phyloP scores from a whole-genome alignment of 2,113 vertebrate genomes.

The Etheostoma cragini region DNA sequence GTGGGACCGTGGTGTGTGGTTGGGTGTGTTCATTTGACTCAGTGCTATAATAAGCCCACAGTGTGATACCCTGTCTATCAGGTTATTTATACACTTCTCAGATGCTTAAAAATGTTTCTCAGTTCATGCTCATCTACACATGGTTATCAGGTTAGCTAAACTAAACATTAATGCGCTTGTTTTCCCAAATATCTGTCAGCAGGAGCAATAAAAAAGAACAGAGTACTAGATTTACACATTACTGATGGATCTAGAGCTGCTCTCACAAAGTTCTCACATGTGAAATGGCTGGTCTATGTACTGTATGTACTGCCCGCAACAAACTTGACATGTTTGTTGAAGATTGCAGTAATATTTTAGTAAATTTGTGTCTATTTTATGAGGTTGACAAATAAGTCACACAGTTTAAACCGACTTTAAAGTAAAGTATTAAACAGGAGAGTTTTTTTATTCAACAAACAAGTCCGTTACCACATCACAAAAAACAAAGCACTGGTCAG shows the following conservation, averaged over 20 bases:
- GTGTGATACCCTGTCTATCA: conserved; percentile 25
- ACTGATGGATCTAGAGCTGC: background rate
- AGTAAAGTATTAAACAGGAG: background rate
- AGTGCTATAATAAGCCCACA: conserved; percentile 25
- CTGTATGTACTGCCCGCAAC: background rate
- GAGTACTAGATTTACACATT: background rate
- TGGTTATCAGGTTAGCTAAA: background rate
- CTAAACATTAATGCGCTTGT: background rate
- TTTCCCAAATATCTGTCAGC: background rate
- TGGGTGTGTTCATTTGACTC: conserved; percentile 18
- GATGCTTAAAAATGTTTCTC: conserved; percentile 1
- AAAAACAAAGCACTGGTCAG: conserved; percentile 15
- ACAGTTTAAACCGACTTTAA: background rate
- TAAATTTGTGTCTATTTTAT: background rate
- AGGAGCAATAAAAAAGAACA: background rate
- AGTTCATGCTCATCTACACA: background rate
- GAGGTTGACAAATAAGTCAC: background rate
- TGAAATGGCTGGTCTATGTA: background rate
- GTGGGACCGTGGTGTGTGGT: background rate
- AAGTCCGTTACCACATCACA: background rate
- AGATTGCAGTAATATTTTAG: background rate
- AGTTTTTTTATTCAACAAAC: background rate
- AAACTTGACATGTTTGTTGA: background rate
- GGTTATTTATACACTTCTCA: conserved; percentile 41
- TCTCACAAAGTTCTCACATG: background rate